phyloP scores from a whole-genome alignment of 2,888 invertebrate genomes.

The Temnothorax unifasciatus region DNA sequence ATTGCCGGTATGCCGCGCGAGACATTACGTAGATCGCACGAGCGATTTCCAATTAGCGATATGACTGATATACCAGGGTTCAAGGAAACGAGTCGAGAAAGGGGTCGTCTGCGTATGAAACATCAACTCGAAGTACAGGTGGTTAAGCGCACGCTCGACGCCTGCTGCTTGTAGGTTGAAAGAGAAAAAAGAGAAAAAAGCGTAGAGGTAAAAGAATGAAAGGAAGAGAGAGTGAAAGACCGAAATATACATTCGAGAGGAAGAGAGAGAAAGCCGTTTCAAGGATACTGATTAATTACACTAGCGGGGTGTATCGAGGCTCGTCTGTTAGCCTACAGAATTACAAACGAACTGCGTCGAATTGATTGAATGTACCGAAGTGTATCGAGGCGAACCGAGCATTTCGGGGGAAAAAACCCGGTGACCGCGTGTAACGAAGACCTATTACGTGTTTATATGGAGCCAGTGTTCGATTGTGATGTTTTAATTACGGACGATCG shows the following conservation, averaged over 20 bases:
- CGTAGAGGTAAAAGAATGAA: neutral
- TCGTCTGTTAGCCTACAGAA: slow-evolving; percentile 58
- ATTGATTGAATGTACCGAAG: slow-evolving; percentile 55
- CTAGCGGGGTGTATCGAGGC: slow-evolving; percentile 42
- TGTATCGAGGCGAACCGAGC: slow-evolving; percentile 19
- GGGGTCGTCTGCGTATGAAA: slow-evolving; percentile 63
- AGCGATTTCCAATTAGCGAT: slow-evolving; percentile 76
- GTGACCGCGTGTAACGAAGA: neutral
- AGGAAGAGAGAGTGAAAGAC: neutral
- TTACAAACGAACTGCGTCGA: slow-evolving; percentile 40
- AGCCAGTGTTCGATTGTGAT: slow-evolving; percentile 3
- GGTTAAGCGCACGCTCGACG: slow-evolving; percentile 58
- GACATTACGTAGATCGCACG: slow-evolving; percentile 68
- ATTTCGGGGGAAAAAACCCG: slow-evolving; percentile 1
- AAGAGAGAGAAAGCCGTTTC: slow-evolving; percentile 42
- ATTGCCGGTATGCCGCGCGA: slow-evolving; percentile 69
- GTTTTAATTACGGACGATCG: slow-evolving; percentile 12
- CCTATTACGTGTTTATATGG: slow-evolving; percentile 11
- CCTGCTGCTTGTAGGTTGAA: slow-evolving; percentile 53
- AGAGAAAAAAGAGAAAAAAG: slow-evolving; percentile 17
- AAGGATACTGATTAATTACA: slow-evolving; percentile 70
- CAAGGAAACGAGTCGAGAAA: slow-evolving; percentile 70
- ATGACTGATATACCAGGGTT: slow-evolving; percentile 73
- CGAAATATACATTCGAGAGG: neutral
- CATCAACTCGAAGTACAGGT: slow-evolving; percentile 59